These are phyloP conservation scores for Drosophila suzukii DNA, from an alignment of 1,140 invertebrate genomes.

Conservation along the genomic window DNA sequence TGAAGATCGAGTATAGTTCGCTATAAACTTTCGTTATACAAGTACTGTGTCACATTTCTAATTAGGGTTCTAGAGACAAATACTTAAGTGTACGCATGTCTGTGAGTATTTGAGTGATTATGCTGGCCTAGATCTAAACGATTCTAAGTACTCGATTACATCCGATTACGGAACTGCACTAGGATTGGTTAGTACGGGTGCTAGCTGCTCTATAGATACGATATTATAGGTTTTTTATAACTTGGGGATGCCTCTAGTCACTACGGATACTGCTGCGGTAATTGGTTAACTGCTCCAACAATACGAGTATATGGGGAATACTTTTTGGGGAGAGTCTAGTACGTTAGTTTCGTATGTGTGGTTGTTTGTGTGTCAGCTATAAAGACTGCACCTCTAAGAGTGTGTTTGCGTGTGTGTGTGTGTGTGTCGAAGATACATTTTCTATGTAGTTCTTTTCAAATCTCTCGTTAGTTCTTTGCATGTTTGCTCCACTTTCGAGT, in stretches of 20 bases:
- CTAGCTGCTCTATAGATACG: constrained; percentile 40
- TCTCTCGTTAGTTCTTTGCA: constrained; percentile 30
- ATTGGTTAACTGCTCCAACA: constrained; percentile 51
- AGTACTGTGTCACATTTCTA: constrained; percentile 29
- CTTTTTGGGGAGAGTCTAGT: constrained; percentile 29
- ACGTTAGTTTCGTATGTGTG: constrained; percentile 16
- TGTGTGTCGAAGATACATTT: constrained; percentile 29
- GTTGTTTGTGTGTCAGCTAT: constrained; percentile 10
- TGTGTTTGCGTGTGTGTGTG: constrained; percentile 3
- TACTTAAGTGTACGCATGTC: constrained; percentile 13
- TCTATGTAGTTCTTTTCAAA: constrained; percentile 47
- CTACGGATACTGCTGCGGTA: constrained; percentile 44
- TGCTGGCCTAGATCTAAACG: constrained; percentile 41
- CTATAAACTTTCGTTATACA: constrained; percentile 30
- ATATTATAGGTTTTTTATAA: constrained; percentile 14
- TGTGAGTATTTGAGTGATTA: constrained; percentile 36
- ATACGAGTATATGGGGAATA: constrained; percentile 25
- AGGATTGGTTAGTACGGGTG: constrained; percentile 30
- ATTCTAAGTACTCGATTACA: constrained; percentile 33
- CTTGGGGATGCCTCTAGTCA: constrained; percentile 35
- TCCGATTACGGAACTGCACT: constrained; percentile 22
- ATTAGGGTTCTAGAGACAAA: constrained; percentile 34
- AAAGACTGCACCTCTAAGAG: constrained; percentile 25
- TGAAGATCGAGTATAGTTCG: constrained; percentile 39
- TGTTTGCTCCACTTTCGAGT: constrained; percentile 18